Base-by-base conservation (phyloP, 2,797 vertebrate species). In the Pteronotus mesoamericanus region DNA sequence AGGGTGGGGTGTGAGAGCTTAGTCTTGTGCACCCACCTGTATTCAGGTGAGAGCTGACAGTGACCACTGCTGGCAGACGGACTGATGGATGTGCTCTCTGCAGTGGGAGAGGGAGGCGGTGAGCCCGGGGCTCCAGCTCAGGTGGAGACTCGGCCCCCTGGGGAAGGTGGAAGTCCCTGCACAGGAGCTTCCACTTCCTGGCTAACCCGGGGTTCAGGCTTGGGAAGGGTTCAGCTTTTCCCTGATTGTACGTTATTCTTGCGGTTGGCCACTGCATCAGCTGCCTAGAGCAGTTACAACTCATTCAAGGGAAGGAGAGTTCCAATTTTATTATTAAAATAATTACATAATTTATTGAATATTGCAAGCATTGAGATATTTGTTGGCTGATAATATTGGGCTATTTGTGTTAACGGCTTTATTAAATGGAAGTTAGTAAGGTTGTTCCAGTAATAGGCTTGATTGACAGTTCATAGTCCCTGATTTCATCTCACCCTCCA, bases 271-370 rank as follows among this genome's bases (percentile, higher is more conserved):
- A 39, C 6, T 2, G 16, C n/a, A 32, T 46, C 29, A 16, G 9
- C 42, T 26, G 48, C 34, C 18, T 57, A 55, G 79, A n/a, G 21
- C 34, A 16, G 44, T 53, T 18, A 21, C 5, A 34, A 2, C 16
- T 80, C 68, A n/a, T 1, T 22, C 34, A 34, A 74, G 57, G 32
- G 44, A 44, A 51, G 34, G 19, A 53, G 48, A 37, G 59, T 64
- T 83, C 51, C 42, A 77, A 11, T 92, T 79, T 89, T 59, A 42
- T 46, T 91, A 57, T n/a, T 59, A 26, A n/a, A n/a, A 2, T 71
- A 88, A 74, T 69, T 74, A 29, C 16, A 51, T 44, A n/a, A 37
- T 29, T 57, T n/a, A n/a, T 9, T 61, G 44, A 75, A 29, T 48
- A 11, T 12, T 37, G 42, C 37, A 55, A 9, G 21, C 24, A 75